These are phyloP conservation scores for Drosophila santomea DNA, from an alignment of 1,140 invertebrate species.

Conservation along the genomic window DNA sequence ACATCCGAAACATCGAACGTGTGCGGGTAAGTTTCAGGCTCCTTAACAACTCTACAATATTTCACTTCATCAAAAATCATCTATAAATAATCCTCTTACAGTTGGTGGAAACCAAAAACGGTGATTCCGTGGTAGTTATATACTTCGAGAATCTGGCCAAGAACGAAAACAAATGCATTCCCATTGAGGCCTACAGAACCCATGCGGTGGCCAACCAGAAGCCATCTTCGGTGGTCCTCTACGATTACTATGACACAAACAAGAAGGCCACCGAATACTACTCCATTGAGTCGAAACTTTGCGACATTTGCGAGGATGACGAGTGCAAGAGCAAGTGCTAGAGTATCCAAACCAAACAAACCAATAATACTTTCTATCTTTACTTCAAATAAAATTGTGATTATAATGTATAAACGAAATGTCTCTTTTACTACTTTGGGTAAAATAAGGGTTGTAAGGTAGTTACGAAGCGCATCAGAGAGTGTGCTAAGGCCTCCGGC, in stretches of 20 bases:
- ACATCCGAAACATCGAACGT: constrained; percentile 59
- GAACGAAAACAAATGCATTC: constrained; percentile 90
- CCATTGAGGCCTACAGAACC: constrained; percentile 92
- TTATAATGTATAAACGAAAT: constrained; percentile 6
- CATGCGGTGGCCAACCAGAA: constrained; percentile 94
- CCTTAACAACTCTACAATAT: neutral
- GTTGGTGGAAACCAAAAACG: constrained; percentile 91
- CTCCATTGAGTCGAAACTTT: constrained; percentile 70
- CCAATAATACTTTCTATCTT: neutral
- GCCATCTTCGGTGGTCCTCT: constrained; percentile 92
- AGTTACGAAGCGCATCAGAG: too few relatives aligned
- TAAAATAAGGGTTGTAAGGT: neutral
- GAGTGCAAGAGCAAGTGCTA: constrained; percentile 58
- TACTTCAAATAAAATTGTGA: constrained; percentile 35
- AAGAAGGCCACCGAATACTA: constrained; percentile 85
- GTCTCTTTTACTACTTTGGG: neutral
- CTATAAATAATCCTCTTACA: constrained; percentile 17
- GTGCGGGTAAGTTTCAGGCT: constrained; percentile 59
- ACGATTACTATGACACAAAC: constrained; percentile 96
- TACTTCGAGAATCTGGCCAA: constrained; percentile 93
- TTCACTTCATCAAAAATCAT: neutral
- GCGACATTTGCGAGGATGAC: constrained; percentile 71
- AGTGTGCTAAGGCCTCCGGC: too few relatives aligned
- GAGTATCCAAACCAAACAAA: constrained; percentile 25
- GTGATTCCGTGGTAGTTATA: constrained; percentile 90